Evolutionary conservation across 2,113 vertebrate genomes (phyloP).

Genomic region (Copsychus sechellarum): DNA sequence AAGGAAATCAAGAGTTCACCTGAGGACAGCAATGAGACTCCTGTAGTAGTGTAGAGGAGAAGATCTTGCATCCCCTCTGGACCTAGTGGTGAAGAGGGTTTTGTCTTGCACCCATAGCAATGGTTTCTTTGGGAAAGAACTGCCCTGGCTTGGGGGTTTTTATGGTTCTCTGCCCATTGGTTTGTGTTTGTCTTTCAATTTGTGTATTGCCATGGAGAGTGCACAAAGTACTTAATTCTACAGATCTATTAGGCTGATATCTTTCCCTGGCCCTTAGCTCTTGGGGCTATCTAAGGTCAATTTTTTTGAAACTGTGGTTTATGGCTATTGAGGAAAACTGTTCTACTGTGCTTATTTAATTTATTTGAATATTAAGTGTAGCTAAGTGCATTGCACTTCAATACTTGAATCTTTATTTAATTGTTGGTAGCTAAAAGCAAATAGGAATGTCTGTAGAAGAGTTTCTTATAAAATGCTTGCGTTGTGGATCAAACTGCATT

Average conservation of each 20-base stretch:
- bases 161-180: background rate
- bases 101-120: background rate
- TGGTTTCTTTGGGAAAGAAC: background rate
- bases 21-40: background rate
- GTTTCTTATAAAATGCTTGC: background rate
- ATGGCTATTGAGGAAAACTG: background rate
- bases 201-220: background rate
- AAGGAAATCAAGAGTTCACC: background rate
- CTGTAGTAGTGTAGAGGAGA: background rate
- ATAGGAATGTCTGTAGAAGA: background rate
- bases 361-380: background rate
- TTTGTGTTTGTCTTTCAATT: background rate
- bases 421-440: slow-evolving; percentile 19
- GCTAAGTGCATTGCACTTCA: background rate
- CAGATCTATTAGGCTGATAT: background rate
- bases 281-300: background rate
- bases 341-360: background rate
- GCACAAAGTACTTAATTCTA: background rate
- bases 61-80: background rate
- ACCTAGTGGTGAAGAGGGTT: background rate
- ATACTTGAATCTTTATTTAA: slow-evolving; percentile 13
- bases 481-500: background rate
- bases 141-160: background rate
- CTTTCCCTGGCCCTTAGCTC: background rate
- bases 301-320: background rate